Percentiles rank a stretch among this genome's conserved stretches.
Conservation (phyloP, 2,888 invertebrate species). For the Eristalinus aeneus region DNA sequence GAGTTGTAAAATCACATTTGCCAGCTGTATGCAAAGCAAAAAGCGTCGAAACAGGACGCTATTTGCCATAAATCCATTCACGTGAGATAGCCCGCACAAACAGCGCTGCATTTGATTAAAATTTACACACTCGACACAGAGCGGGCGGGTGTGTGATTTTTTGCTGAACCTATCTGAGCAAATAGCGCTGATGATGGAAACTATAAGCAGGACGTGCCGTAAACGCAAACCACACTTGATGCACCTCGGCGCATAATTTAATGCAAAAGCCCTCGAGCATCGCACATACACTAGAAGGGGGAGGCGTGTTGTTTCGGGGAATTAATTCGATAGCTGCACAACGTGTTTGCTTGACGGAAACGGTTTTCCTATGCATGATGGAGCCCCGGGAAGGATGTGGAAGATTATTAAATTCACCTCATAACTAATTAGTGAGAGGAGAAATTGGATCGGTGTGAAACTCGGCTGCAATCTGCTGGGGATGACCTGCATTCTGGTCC, state of each 20-base stretch:
- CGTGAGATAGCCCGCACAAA: background rate
- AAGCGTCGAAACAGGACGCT: background rate
- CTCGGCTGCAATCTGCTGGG: background rate
- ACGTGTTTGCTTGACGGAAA: constrained; percentile 7
- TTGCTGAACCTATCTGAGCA: background rate
- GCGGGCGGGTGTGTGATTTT: background rate
- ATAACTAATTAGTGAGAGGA: background rate
- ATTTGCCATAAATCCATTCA: background rate
- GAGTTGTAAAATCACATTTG: background rate
- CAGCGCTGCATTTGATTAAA: background rate
- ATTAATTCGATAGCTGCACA: background rate
- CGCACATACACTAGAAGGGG: background rate
- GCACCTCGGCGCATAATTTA: background rate
- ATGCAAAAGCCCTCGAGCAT: background rate
- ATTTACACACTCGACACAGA: background rate
- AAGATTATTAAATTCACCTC: constrained; percentile 51
- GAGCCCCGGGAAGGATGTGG: constrained; percentile 34
- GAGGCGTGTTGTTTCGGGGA: no score
- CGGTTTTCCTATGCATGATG: constrained; percentile 41
- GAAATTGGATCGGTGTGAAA: background rate
- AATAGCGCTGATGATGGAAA: background rate
- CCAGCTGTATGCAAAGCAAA: background rate
- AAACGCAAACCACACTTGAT: background rate
- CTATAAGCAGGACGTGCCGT: background rate
- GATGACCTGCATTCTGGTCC: background rate